These are phyloP conservation scores for Ascidia mentula DNA, from an alignment of 23 tunicate genomes.

Conservation along the genomic window DNA sequence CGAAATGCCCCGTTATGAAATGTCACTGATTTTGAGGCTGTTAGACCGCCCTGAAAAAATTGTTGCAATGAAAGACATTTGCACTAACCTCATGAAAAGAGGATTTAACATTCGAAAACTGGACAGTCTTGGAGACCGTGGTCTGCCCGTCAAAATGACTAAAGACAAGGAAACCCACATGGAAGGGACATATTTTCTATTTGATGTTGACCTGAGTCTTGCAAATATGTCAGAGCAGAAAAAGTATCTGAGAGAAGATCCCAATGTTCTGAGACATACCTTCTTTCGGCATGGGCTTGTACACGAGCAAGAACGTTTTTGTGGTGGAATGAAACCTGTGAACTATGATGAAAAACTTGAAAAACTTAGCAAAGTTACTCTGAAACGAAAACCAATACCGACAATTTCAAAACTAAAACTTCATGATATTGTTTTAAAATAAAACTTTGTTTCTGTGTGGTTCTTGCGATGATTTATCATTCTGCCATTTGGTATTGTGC, in stretches of 20 bases:
- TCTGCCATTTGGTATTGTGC: too few relatives aligned
- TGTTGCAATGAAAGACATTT: constrained; percentile 34
- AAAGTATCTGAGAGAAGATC: constrained; percentile 30
- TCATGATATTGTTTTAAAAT: not conserved
- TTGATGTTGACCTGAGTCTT: constrained; percentile 48
- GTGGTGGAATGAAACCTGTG: constrained; percentile 47
- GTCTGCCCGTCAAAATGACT: constrained; percentile 42
- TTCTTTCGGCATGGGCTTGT: constrained; percentile 4
- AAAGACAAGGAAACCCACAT: constrained; percentile 11
- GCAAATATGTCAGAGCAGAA: not conserved
- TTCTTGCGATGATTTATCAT: too few relatives aligned
- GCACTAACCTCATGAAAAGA: constrained; percentile 29
- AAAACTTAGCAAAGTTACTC: too few relatives aligned
- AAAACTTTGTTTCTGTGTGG: not conserved
- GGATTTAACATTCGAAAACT: constrained; percentile 78
- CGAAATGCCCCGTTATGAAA: constrained; percentile 79
- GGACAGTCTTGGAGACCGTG: constrained; percentile 71
- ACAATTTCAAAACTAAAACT: not conserved
- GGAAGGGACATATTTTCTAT: constrained; percentile 52
- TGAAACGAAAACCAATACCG: constrained; percentile 8
- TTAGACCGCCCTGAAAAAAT: constrained; percentile 47
- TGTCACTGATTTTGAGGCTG: constrained; percentile 51
- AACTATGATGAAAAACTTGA: constrained; percentile 53
- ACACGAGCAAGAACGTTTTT: constrained; percentile 37
- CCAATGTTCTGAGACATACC: constrained; percentile 36